Evolutionary conservation across 2,797 vertebrate species (phyloP).

Genomic region (Tamandua tetradactyla): DNA sequence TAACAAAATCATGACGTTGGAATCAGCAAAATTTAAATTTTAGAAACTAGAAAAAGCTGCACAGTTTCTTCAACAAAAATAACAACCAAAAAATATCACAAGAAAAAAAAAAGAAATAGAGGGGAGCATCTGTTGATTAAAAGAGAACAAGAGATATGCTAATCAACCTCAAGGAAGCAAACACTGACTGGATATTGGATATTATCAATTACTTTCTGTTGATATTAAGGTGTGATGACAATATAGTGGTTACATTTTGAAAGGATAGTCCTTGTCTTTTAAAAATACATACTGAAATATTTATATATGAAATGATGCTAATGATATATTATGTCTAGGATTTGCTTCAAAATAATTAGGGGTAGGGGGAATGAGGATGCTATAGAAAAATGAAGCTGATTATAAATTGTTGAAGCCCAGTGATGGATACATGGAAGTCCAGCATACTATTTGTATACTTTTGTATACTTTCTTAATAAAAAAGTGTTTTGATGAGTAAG

Average conservation of each 20-base stretch:
- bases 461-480: neutral
- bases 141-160: neutral
- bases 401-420: neutral
- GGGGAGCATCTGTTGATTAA: neutral
- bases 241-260: neutral
- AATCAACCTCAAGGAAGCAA: neutral
- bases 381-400: neutral
- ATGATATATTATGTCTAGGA: neutral
- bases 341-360: slow-evolving; percentile 49
- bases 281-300: slow-evolving; percentile 20
- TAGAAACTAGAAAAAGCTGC: neutral
- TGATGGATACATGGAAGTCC: neutral
- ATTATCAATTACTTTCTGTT: neutral
- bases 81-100: neutral
- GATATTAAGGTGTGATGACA: neutral
- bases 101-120: neutral
- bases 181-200: neutral
- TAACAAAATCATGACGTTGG: neutral
- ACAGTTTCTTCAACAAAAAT: neutral
- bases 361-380: neutral
- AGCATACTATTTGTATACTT: slow-evolving; percentile 2
- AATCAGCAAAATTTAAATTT: slow-evolving; percentile 11
- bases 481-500: neutral
- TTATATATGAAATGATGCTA: slow-evolving; percentile 14
- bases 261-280: neutral